phyloP scores from a whole-genome alignment of 2,113 vertebrate species.

The Xiphorhynchus elegans region DNA sequence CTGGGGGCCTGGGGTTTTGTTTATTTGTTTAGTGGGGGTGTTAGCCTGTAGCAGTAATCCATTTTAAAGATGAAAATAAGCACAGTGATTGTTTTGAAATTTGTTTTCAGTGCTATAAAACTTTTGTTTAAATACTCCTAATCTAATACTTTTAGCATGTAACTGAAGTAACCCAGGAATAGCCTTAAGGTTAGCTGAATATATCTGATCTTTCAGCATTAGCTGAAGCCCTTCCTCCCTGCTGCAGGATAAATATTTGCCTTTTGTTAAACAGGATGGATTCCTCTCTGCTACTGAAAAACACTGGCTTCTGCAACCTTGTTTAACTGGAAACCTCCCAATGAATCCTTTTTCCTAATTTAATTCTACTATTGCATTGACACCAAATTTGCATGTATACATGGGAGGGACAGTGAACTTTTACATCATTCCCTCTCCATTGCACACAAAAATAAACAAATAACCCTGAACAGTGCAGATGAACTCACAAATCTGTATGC shows the following conservation, averaged over 20 bases:
- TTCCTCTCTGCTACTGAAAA: background rate
- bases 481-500: background rate
- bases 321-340: background rate
- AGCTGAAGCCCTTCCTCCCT: background rate
- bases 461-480: background rate
- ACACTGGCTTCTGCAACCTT: background rate
- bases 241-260: background rate
- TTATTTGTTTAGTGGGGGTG: background rate
- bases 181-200: slow-evolving; percentile 18
- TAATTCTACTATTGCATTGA: background rate
- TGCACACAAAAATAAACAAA: background rate
- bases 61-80: slow-evolving; percentile 53
- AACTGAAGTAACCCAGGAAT: background rate
- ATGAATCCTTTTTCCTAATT: background rate
- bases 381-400: background rate
- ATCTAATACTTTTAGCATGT: background rate
- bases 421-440: background rate
- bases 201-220: background rate
- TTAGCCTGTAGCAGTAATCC: background rate
- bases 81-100: background rate
- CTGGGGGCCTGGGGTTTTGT: background rate
- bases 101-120: slow-evolving; percentile 39
- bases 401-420: background rate
- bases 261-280: background rate
- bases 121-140: slow-evolving; percentile 40